A percentile compares a stretch with the other conserved stretches of the same genome.
phyloP scores from a whole-genome alignment of 2,797 vertebrate species.

The Karalla daura region DNA sequence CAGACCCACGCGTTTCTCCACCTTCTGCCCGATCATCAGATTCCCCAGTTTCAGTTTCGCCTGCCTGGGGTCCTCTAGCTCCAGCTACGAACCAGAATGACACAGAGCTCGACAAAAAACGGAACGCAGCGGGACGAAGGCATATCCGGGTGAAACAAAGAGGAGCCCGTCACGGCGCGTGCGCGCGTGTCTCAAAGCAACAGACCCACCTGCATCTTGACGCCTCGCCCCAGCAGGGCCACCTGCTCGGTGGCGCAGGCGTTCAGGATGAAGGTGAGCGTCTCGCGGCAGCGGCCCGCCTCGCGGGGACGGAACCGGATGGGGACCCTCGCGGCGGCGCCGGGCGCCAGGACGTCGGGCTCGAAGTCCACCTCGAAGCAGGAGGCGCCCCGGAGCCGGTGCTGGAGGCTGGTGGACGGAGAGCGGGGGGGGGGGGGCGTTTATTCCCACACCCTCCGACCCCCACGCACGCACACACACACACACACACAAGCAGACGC shows the following conservation, averaged over 20 bases:
- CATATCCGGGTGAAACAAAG: too few species aligned
- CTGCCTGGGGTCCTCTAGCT: constrained; percentile 83
- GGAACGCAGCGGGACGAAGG: too few species aligned
- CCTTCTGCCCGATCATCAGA: constrained; percentile 80
- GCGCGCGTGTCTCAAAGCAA: neutral
- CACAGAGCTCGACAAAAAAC: neutral
- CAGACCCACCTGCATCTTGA: constrained; percentile 86
- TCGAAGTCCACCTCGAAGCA: constrained; percentile 82
- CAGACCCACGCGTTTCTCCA: constrained; percentile 82
- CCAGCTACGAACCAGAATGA: constrained; percentile 77
- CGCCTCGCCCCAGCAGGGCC: constrained; percentile 87
- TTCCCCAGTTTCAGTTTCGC: constrained; percentile 86
- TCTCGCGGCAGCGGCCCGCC: constrained; percentile 80
- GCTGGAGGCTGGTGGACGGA: constrained; percentile 80
- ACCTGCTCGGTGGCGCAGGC: constrained; percentile 79
- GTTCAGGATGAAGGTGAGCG: constrained; percentile 87
- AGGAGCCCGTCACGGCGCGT: too few species aligned
- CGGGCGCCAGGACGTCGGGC: constrained; percentile 77
- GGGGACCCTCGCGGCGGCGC: constrained; percentile 78
- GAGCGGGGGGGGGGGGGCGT: neutral
- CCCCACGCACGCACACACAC: neutral
- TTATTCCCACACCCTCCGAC: neutral
- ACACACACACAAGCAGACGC: too few species aligned
- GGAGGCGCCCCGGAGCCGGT: constrained; percentile 81
- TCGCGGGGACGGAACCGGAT: constrained; percentile 88